phyloP scores from a whole-genome alignment of 1,140 invertebrate species.

The Diorhabda sublineata region DNA sequence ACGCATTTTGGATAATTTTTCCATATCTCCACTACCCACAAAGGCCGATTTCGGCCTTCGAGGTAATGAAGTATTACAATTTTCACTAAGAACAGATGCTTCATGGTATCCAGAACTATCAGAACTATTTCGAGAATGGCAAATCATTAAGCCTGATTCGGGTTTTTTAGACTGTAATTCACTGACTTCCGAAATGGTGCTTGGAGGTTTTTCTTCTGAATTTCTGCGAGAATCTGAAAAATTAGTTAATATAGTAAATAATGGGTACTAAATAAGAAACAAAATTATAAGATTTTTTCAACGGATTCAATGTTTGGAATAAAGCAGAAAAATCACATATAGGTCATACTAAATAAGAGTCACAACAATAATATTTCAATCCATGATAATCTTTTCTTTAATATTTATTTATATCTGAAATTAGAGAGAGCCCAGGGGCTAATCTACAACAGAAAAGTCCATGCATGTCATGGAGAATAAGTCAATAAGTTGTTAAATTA shows the following conservation, averaged over 20 bases:
- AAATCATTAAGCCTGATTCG: constrained; percentile 48
- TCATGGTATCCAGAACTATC: constrained; percentile 75
- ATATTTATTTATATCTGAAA: too few species aligned
- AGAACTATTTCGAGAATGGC: constrained; percentile 70
- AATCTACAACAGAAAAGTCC: too few species aligned
- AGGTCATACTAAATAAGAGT: too few species aligned
- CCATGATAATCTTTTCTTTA: too few species aligned
- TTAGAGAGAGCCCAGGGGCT: too few species aligned
- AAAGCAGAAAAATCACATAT: too few species aligned
- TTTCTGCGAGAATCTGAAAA: constrained; percentile 2
- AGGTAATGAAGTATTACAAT: constrained; percentile 49
- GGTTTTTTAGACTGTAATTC: constrained; percentile 8
- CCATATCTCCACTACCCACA: constrained; percentile 24
- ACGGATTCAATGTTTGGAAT: too few species aligned
- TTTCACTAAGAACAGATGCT: constrained; percentile 64
- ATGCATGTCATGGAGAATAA: too few species aligned
- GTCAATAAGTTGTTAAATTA: too few species aligned
- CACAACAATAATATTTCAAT: too few species aligned
- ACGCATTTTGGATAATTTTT: constrained; percentile 22
- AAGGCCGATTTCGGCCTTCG: constrained; percentile 38
- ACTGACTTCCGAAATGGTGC: constrained; percentile 11
- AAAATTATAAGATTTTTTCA: too few species aligned
- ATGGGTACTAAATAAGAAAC: too few species aligned
- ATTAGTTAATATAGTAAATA: neutral
- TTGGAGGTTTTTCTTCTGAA: constrained; percentile 15